phyloP scores from a whole-genome alignment of 1,140 invertebrate genomes.

The Zaprionus ornatus region DNA sequence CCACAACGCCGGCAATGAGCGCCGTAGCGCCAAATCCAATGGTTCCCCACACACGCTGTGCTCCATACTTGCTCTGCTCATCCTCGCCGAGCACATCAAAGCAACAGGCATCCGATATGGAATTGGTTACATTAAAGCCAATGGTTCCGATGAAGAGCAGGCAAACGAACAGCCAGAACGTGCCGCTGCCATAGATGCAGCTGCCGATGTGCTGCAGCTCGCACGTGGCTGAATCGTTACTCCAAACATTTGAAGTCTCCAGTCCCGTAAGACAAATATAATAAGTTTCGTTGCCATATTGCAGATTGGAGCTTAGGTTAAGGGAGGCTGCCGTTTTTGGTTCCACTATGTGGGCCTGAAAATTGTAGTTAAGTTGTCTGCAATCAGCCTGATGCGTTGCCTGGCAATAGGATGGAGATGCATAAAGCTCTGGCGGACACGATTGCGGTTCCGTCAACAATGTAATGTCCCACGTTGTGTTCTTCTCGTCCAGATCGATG shows the following conservation, averaged over 20 bases:
- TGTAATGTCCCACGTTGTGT: constrained; percentile 38
- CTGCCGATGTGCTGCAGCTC: constrained; percentile 32
- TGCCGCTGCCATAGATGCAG: constrained; percentile 85
- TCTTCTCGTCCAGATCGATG: constrained; percentile 51
- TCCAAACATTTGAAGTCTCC: background rate
- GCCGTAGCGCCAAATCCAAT: constrained; percentile 90
- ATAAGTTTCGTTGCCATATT: constrained; percentile 46
- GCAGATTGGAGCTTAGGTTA: constrained; percentile 45
- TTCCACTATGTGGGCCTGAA: constrained; percentile 38
- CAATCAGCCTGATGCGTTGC: constrained; percentile 37
- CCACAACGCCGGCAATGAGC: constrained; percentile 87
- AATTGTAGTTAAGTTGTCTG: constrained; percentile 15
- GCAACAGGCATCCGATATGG: constrained; percentile 91
- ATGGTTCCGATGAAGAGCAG: constrained; percentile 89
- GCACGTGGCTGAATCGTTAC: constrained; percentile 22
- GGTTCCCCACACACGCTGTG: constrained; percentile 91
- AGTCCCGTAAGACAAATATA: constrained; percentile 40
- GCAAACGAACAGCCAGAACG: constrained; percentile 90
- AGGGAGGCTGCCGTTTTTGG: background rate
- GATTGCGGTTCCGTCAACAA: constrained; percentile 1
- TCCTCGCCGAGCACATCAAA: constrained; percentile 90
- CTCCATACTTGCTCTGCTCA: constrained; percentile 88
- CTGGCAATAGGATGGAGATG: constrained; percentile 30
- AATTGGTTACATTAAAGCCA: constrained; percentile 90
- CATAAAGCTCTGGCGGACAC: constrained; percentile 40